Evolutionary conservation across 92 coral and sea anemone species (phyloP).

Genomic region (Galaxea fascicularis): DNA sequence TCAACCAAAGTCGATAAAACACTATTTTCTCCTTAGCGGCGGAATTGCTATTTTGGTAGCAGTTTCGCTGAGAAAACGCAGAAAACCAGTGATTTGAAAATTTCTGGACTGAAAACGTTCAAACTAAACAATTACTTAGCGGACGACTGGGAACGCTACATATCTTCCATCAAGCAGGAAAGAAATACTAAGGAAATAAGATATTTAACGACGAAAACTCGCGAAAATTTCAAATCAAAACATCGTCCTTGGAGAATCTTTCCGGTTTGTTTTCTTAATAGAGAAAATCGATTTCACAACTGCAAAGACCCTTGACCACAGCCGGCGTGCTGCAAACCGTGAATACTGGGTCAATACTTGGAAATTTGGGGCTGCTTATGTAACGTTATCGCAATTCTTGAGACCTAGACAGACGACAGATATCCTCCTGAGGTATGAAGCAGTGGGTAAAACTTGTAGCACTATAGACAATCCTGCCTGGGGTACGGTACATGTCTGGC

Average conservation of each 20-base stretch:
- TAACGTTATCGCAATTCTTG: not conserved
- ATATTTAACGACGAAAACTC: not conserved
- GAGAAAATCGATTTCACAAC: slow-evolving; percentile 8
- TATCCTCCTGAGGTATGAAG: not conserved
- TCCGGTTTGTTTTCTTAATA: slow-evolving; percentile 17
- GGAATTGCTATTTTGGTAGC: not conserved
- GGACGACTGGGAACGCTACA: not conserved
- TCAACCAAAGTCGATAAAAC: not conserved
- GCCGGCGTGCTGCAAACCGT: not conserved
- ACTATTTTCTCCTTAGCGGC: not conserved
- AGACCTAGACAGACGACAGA: not conserved
- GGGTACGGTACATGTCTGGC: no score
- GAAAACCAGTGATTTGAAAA: not conserved
- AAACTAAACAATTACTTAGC: not conserved
- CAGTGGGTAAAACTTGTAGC: not conserved
- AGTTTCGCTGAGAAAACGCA: not conserved
- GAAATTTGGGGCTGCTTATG: not conserved
- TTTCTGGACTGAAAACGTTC: not conserved
- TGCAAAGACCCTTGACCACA: slow-evolving; percentile 2
- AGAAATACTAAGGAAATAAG: not conserved
- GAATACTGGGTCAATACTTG: not conserved
- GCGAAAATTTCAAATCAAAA: not conserved
- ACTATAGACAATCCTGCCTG: not conserved
- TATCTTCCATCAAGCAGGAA: not conserved
- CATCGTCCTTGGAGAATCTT: slow-evolving; percentile 29